Evolutionary conservation across 2,888 invertebrate species (phyloP).

Genomic region (Brachylomia viminalis): DNA sequence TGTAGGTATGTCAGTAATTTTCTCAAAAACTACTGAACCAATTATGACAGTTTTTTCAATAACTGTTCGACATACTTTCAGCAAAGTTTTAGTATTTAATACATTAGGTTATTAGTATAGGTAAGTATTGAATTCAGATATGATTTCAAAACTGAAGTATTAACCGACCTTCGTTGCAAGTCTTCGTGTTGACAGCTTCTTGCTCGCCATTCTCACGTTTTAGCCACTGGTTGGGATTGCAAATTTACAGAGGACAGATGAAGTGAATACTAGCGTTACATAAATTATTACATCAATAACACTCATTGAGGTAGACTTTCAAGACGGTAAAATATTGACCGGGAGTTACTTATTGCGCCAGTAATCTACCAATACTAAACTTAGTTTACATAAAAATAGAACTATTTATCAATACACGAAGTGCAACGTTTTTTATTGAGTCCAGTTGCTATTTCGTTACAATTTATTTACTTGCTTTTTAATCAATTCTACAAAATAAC

Average conservation of each 20-base stretch:
- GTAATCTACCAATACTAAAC: constrained; percentile 24
- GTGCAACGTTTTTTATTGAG: constrained; percentile 10
- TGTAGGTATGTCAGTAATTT: neutral
- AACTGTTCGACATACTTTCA: neutral
- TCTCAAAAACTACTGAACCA: neutral
- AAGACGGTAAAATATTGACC: constrained; percentile 28
- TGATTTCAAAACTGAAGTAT: neutral
- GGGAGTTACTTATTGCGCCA: constrained; percentile 23
- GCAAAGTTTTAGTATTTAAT: neutral
- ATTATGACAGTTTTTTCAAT: neutral
- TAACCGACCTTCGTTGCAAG: neutral
- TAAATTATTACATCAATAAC: constrained; percentile 50
- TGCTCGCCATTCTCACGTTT: too few relatives aligned
- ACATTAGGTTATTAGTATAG: neutral
- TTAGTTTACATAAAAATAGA: constrained; percentile 19
- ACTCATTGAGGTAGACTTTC: constrained; percentile 55
- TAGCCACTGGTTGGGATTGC: neutral
- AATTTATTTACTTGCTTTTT: constrained; percentile 15
- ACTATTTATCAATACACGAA: constrained; percentile 31
- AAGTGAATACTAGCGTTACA: constrained; percentile 23
- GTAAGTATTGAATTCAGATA: neutral
- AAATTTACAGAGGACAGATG: neutral
- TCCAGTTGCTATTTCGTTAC: neutral
- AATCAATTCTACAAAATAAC: neutral
- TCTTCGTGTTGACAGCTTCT: neutral